A percentile compares a stretch with the other conserved stretches of the same genome.
Evolutionary conservation across 2,888 invertebrate genomes (phyloP).

Genomic region (Allophyes oxyacanthae): DNA sequence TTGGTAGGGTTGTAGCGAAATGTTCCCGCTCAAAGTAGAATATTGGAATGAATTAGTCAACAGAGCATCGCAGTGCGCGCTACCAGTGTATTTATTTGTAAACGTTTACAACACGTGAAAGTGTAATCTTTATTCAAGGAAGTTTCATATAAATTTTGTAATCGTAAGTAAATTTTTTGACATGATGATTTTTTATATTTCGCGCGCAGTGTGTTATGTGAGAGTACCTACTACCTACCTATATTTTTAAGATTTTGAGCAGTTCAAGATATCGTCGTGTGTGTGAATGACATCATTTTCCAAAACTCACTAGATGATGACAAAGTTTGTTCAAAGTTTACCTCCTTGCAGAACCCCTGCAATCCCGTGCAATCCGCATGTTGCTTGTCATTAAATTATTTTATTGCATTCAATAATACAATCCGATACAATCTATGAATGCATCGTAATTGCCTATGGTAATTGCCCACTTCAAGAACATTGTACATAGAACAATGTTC

Average conservation of each 20-base stretch:
- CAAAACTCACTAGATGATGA: not conserved
- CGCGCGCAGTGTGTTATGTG: not conserved
- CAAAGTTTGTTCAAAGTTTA: not conserved
- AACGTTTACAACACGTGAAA: slow-evolving; percentile 26
- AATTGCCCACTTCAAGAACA: too few relatives aligned
- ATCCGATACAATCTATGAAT: too few relatives aligned
- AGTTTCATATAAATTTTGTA: slow-evolving; percentile 10
- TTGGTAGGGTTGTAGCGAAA: slow-evolving; percentile 43
- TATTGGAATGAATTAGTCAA: slow-evolving; percentile 56
- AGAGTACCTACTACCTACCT: too few relatives aligned
- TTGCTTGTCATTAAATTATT: too few relatives aligned
- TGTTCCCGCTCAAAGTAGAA: slow-evolving; percentile 66
- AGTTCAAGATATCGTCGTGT: not conserved
- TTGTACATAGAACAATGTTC: too few relatives aligned
- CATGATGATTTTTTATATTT: too few relatives aligned
- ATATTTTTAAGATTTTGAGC: not conserved
- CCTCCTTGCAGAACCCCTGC: not conserved
- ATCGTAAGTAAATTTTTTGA: slow-evolving; percentile 35
- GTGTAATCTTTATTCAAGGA: slow-evolving; percentile 45
- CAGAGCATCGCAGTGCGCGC: slow-evolving; percentile 36
- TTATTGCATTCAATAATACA: too few relatives aligned
- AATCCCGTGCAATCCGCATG: too few relatives aligned
- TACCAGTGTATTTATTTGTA: slow-evolving; percentile 32
- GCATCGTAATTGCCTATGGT: too few relatives aligned
- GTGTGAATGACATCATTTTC: slow-evolving; percentile 20